phyloP scores from a whole-genome alignment of 2,797 vertebrate species.

The Nyctibius grandis region DNA sequence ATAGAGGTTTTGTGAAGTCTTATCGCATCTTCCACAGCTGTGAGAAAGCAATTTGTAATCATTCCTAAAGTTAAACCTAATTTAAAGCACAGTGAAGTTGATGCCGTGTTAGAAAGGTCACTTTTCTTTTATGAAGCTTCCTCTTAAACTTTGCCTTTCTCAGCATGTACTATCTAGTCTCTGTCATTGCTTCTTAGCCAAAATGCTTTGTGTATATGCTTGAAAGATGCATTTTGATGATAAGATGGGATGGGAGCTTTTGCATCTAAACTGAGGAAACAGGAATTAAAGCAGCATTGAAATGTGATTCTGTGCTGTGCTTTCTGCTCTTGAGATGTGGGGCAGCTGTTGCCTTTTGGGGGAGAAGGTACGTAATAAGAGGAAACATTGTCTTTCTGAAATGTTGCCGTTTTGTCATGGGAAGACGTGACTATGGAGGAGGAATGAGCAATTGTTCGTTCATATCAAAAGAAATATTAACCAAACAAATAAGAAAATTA shows the following conservation, averaged over 20 bases:
- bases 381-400: neutral
- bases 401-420: neutral
- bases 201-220: rapidly evolving
- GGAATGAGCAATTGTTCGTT: neutral
- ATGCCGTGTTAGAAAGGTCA: neutral
- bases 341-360: neutral
- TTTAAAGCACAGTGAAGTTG: neutral
- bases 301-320: neutral
- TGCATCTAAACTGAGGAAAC: neutral
- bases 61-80: neutral
- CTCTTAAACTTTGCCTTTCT: neutral
- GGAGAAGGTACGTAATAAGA: neutral
- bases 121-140: neutral
- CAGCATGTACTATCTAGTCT: neutral
- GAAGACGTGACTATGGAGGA: neutral
- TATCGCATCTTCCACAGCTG: neutral
- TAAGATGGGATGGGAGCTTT: neutral
- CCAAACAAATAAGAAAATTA: neutral
- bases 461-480: neutral
- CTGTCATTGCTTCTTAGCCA: neutral
- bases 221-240: neutral
- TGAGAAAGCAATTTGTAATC: neutral
- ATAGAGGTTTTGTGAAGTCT: neutral
- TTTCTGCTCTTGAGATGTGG: neutral
- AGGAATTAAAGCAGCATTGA: neutral